These are phyloP conservation scores for Rallus crepitans DNA, from an alignment of 2,797 vertebrate genomes.

Conservation along the genomic window DNA sequence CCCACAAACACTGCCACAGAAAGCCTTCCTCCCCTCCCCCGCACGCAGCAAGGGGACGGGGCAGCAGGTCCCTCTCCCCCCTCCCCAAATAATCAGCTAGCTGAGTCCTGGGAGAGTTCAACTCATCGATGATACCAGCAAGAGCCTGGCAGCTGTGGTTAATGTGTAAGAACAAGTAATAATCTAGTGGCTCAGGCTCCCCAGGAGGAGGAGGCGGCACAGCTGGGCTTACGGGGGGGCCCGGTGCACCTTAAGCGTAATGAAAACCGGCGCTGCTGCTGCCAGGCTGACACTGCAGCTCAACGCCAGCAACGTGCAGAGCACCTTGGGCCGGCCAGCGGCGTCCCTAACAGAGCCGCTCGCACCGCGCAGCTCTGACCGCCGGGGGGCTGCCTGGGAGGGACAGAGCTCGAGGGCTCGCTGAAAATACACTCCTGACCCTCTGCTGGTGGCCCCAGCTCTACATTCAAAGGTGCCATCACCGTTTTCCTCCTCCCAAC, in stretches of 20 bases:
- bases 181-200: not conserved
- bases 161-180: not conserved
- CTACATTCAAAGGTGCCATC: not conserved
- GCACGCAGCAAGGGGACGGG: accelerated
- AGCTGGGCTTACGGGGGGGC: not conserved
- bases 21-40: not conserved
- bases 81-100: too few species aligned
- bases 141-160: not conserved
- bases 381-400: not conserved
- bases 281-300: slow-evolving; percentile 37
- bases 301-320: not conserved
- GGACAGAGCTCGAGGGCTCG: not conserved
- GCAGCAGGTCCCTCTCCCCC: not conserved
- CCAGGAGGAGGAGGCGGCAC: not conserved
- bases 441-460: not conserved
- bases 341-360: not conserved
- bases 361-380: not conserved
- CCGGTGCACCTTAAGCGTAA: not conserved
- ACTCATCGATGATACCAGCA: not conserved
- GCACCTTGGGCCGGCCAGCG: not conserved
- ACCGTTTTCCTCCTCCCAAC: not conserved
- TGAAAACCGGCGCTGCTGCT: slow-evolving; percentile 17
- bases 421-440: not conserved
- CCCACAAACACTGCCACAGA: too few species aligned
- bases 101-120: not conserved